A percentile compares a stretch with the other conserved stretches of the same genome.
Conservation (phyloP, 1,140 invertebrate genomes). For the Lethrus apterus region DNA sequence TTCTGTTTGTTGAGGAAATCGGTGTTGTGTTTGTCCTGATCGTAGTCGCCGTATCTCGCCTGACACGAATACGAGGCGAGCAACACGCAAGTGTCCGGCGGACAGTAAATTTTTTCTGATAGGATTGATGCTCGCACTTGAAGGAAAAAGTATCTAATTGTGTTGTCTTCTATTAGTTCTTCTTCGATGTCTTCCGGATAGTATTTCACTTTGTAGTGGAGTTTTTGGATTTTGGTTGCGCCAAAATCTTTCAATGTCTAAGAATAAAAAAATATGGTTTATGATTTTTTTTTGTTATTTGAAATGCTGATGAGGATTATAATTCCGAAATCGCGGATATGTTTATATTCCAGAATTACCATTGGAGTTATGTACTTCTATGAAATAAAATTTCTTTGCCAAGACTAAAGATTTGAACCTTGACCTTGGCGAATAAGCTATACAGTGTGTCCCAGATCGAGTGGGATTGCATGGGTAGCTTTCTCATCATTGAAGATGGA, state of each 20-base stretch:
- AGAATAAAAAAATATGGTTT: too few relatives aligned
- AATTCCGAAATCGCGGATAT: too few relatives aligned
- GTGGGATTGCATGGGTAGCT: too few relatives aligned
- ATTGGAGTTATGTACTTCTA: too few relatives aligned
- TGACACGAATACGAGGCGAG: slow-evolving; percentile 38
- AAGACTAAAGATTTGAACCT: too few relatives aligned
- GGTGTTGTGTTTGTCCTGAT: slow-evolving; percentile 25
- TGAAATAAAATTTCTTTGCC: too few relatives aligned
- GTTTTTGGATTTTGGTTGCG: slow-evolving; percentile 22
- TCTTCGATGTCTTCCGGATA: slow-evolving; percentile 38
- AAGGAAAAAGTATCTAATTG: slow-evolving; percentile 35
- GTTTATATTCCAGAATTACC: too few relatives aligned
- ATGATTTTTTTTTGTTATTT: too few relatives aligned
- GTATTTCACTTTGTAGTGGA: slow-evolving; percentile 38
- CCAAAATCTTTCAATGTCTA: slow-evolving; percentile 15
- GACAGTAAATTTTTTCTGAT: slow-evolving; percentile 34
- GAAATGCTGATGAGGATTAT: too few relatives aligned
- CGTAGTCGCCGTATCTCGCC: slow-evolving; percentile 36
- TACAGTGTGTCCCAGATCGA: too few relatives aligned
- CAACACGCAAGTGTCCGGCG: slow-evolving; percentile 37
- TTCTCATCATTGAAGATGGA: too few relatives aligned
- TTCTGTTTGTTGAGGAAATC: slow-evolving; percentile 29
- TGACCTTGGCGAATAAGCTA: too few relatives aligned
- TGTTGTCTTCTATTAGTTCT: slow-evolving; percentile 36
- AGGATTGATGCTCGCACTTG: slow-evolving; percentile 35